Percentiles rank a stretch among this genome's conserved stretches.
phyloP scores from a whole-genome alignment of 2,888 invertebrate genomes.

The Cephus spinipes region DNA sequence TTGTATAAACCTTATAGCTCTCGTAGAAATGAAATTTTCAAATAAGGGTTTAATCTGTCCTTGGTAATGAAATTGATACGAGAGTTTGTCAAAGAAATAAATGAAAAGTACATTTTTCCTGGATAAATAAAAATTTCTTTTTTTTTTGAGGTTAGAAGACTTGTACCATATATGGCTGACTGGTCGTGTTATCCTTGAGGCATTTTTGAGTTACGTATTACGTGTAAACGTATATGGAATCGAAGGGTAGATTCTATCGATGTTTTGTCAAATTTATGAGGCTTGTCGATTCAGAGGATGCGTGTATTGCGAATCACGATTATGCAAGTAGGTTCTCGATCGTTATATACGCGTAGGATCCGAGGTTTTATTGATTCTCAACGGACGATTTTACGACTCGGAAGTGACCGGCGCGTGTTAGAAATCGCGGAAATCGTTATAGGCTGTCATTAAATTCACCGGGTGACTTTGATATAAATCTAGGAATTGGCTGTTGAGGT shows the following conservation, averaged over 20 bases:
- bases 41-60: neutral
- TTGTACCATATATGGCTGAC: too few relatives aligned
- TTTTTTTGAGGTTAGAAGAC: too few relatives aligned
- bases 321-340: too few relatives aligned
- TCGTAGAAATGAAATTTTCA: neutral
- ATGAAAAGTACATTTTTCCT: too few relatives aligned
- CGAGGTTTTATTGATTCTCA: neutral
- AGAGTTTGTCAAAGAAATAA: neutral
- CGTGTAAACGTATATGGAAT: too few relatives aligned
- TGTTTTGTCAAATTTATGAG: neutral
- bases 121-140: too few relatives aligned
- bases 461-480: too few relatives aligned
- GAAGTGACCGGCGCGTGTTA: neutral
- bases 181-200: too few relatives aligned
- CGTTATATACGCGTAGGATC: too few relatives aligned
- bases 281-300: neutral
- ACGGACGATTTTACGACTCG: conserved; percentile 5
- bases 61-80: neutral
- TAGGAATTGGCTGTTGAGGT: too few relatives aligned
- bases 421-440: neutral
- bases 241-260: too few relatives aligned
- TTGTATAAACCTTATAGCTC: neutral
- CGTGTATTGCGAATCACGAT: neutral
- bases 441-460: neutral
- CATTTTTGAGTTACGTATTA: too few relatives aligned